These are phyloP conservation scores for Boleophthalmus pectinirostris DNA, from an alignment of 2,113 vertebrate species.

Conservation along the genomic window DNA sequence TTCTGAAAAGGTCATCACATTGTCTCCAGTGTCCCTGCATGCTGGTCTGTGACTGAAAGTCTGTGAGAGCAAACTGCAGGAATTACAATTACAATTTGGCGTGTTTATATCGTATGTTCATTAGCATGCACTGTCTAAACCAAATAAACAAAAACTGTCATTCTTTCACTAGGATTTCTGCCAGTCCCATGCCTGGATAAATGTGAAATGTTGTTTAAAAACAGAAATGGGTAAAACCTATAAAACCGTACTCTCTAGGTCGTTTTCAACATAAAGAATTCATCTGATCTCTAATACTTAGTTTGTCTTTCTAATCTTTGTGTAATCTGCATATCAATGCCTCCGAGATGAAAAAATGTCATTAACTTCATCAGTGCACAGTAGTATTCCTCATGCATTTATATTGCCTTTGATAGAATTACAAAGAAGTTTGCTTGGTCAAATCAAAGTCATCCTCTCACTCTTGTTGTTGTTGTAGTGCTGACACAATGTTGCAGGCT, in stretches of 20 bases:
- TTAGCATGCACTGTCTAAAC: not conserved
- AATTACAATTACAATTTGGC: no score
- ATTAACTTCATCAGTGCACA: not conserved
- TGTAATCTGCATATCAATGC: not conserved
- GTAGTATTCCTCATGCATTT: not conserved
- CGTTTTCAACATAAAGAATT: not conserved
- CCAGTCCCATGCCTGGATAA: not conserved
- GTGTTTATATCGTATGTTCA: no score
- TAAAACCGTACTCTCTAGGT: not conserved
- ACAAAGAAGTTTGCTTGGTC: constrained; percentile 31
- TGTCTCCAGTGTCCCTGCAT: no score
- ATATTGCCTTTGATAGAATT: constrained; percentile 17
- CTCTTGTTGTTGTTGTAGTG: constrained; percentile 30
- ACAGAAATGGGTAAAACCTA: not conserved
- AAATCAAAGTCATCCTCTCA: constrained; percentile 51
- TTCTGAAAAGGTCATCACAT: no score
- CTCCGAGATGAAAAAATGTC: not conserved
- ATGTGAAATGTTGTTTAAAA: not conserved
- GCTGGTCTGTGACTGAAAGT: no score
- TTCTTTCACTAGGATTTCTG: not conserved
- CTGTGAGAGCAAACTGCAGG: no score
- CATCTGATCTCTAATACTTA: not conserved
- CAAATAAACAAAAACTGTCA: not conserved
- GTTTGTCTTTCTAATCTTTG: not conserved
- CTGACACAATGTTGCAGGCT: constrained; percentile 25